phyloP scores from a whole-genome alignment of 2,797 vertebrate genomes.

The Molossus alvarezi region DNA sequence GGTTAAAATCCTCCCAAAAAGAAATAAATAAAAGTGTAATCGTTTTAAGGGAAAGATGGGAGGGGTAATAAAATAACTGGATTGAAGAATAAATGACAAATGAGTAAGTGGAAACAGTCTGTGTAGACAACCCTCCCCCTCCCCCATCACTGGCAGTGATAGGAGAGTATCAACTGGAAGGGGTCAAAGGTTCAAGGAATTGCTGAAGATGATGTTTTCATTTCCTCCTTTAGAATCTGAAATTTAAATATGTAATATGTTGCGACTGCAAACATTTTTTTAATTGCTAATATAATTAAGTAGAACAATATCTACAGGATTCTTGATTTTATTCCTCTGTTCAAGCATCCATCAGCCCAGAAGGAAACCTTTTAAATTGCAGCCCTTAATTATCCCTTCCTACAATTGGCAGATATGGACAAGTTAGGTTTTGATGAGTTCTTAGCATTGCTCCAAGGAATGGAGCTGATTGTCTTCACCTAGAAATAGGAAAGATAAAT shows the following conservation, averaged over 20 bases:
- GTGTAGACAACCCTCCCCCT: background rate
- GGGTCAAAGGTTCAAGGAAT: background rate
- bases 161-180: background rate
- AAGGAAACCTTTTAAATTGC: slow-evolving; percentile 20
- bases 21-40: too few relatives aligned
- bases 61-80: background rate
- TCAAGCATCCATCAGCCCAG: background rate
- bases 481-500: slow-evolving; percentile 24
- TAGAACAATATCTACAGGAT: background rate
- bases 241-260: background rate
- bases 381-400: slow-evolving; percentile 45
- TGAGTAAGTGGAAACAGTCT: background rate
- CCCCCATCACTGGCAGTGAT: background rate
- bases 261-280: background rate
- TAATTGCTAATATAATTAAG: background rate
- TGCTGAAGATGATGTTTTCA: background rate
- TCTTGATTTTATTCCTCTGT: slow-evolving; percentile 15
- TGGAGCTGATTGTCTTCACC: background rate
- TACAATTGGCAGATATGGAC: background rate
- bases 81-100: background rate
- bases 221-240: background rate
- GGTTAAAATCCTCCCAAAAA: too few relatives aligned
- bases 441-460: slow-evolving; percentile 1
- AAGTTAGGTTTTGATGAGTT: background rate
- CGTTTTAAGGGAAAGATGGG: background rate